A percentile compares a stretch with the other conserved stretches of the same genome.
Evolutionary conservation across 2,113 vertebrate species (phyloP).

Genomic region (Rutilus rutilus): DNA sequence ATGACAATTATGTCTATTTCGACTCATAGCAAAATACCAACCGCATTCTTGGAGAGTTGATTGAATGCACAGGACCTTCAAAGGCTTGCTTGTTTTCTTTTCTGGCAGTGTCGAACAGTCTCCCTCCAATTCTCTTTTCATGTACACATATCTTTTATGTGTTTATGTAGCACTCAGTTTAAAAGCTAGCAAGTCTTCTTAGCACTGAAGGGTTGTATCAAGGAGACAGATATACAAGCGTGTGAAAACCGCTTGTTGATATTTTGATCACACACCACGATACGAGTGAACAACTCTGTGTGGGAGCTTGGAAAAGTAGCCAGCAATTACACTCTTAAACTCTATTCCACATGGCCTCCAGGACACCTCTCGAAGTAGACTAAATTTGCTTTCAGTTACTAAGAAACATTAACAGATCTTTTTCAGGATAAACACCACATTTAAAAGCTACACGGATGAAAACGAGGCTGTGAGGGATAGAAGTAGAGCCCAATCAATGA

Average conservation of each 20-base stretch:
- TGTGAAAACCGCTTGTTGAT: conserved; percentile 2
- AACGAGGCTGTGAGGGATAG: neutral
- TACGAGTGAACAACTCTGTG: neutral
- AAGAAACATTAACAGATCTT: neutral
- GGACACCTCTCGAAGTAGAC: neutral
- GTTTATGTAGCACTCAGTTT: conserved; percentile 20
- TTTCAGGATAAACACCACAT: neutral
- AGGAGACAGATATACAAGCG: conserved; percentile 14
- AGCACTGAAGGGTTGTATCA: neutral
- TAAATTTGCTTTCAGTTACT: neutral
- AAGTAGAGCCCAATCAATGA: neutral
- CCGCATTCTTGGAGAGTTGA: conserved; percentile 69
- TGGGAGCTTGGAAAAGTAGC: conserved; percentile 18
- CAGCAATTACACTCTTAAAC: conserved; percentile 31
- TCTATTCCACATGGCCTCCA: conserved; percentile 25
- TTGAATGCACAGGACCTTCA: conserved; percentile 71
- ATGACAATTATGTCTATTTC: conserved; percentile 75
- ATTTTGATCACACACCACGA: conserved; percentile 15
- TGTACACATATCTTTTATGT: conserved; percentile 26
- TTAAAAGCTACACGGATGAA: neutral
- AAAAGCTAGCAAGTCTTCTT: conserved; percentile 2
- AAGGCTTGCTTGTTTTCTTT: conserved; percentile 68
- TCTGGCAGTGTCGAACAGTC: conserved; percentile 67
- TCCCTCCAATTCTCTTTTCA: conserved; percentile 53
- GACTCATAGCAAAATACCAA: conserved; percentile 67